phyloP scores from a whole-genome alignment of 2,113 vertebrate genomes.

The Ochotona curzoniae region DNA sequence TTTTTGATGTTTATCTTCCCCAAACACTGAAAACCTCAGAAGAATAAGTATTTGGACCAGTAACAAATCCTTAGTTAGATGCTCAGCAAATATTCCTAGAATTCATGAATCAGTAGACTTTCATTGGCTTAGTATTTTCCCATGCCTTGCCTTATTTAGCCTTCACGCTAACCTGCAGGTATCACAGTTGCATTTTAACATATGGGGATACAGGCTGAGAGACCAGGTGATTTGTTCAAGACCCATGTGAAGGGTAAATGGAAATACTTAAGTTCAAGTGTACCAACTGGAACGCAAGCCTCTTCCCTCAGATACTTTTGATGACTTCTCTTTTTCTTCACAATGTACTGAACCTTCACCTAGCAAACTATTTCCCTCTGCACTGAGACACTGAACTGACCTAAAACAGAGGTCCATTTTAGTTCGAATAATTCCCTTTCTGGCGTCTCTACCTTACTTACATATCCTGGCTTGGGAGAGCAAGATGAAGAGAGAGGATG shows the following conservation, averaged over 20 bases:
- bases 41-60: not conserved
- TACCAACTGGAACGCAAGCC: not conserved
- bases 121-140: not conserved
- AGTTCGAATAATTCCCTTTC: not conserved
- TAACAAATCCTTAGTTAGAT: not conserved
- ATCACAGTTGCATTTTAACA: not conserved
- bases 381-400: not conserved
- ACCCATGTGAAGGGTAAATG: not conserved
- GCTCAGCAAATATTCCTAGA: not conserved
- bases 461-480: not conserved
- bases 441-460: not conserved
- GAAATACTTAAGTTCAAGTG: not conserved
- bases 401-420: not conserved
- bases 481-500: not conserved
- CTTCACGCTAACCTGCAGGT: not conserved
- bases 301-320: not conserved
- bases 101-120: not conserved
- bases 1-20: not conserved
- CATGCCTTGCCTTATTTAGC: not conserved
- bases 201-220: not conserved
- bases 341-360: not conserved
- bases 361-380: not conserved
- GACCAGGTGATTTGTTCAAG: not conserved
- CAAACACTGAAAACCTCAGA: not conserved
- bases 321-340: not conserved